Conservation (phyloP, 1,140 invertebrate genomes). For the Manduca sexta region DNA sequence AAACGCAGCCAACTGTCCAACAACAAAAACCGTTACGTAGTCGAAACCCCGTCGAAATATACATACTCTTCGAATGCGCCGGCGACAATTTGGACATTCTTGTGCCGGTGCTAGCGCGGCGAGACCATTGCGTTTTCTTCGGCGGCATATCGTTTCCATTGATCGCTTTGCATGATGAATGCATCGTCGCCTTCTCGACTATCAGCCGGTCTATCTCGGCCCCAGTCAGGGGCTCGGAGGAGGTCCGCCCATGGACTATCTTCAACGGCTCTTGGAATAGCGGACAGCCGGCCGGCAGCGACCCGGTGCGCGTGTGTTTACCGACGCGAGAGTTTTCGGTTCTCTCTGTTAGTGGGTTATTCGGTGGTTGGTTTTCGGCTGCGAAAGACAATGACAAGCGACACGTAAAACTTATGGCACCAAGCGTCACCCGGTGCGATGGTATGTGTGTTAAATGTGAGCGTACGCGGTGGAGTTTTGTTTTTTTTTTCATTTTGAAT, state of each 20-base stretch:
- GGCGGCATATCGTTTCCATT: conserved; percentile 34
- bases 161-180: conserved; percentile 49
- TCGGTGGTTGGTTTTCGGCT: conserved; percentile 50
- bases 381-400: conserved; percentile 61
- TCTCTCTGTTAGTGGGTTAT: conserved; percentile 61
- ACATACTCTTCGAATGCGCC: conserved; percentile 63
- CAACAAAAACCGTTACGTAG: background rate
- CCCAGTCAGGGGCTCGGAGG: conserved; percentile 77
- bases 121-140: conserved; percentile 45
- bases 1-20: no score
- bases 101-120: conserved; percentile 48
- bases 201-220: conserved; percentile 75
- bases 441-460: conserved; percentile 38
- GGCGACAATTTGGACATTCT: conserved; percentile 52
- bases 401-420: conserved; percentile 60
- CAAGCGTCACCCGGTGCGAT: conserved; percentile 53
- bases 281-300: conserved; percentile 45
- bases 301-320: conserved; percentile 55
- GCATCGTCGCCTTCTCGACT: conserved; percentile 57
- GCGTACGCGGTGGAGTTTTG: conserved; percentile 26
- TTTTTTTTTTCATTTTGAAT: background rate
- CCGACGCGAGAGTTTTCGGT: conserved; percentile 35
- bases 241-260: conserved; percentile 76
- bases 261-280: conserved; percentile 45
- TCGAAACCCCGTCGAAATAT: conserved; percentile 19